Evolutionary conservation across 2,888 invertebrate genomes (phyloP).

Genomic region (Melipona beecheii): DNA sequence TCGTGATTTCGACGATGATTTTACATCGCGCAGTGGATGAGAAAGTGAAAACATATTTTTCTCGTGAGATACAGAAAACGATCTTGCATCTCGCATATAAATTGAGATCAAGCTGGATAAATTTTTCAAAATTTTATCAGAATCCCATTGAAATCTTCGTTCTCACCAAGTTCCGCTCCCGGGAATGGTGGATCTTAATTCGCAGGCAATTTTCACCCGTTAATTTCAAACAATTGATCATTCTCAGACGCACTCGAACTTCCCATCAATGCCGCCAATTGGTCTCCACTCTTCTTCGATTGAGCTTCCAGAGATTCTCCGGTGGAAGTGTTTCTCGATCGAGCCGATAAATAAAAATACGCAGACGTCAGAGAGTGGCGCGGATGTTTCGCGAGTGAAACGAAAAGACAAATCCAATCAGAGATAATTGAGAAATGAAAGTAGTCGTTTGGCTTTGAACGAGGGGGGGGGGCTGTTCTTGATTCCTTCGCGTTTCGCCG

Average conservation of each 20-base stretch:
- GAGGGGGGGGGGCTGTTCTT: not conserved
- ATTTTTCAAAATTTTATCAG: no score
- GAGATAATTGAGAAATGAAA: conserved; percentile 41
- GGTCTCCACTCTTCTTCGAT: not conserved
- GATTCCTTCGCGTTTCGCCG: conserved; percentile 10
- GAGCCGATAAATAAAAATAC: conserved; percentile 41
- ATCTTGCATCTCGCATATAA: no score
- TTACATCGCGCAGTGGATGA: no score
- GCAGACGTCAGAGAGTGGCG: not conserved
- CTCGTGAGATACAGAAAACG: no score
- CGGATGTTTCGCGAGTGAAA: not conserved
- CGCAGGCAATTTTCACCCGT: not conserved
- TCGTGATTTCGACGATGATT: no score
- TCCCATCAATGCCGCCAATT: not conserved
- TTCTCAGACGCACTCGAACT: not conserved
- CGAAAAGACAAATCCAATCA: conserved; percentile 37
- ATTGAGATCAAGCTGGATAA: no score
- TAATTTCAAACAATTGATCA: not conserved
- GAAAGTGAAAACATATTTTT: no score
- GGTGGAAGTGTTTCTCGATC: not conserved
- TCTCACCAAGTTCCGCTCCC: not conserved
- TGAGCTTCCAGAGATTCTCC: not conserved
- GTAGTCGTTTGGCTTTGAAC: conserved; percentile 18
- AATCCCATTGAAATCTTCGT: not conserved
- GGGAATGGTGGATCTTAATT: not conserved